These are phyloP conservation scores for Aulostomus chinensis DNA, from an alignment of 2,797 vertebrate genomes.

Conservation along the genomic window DNA sequence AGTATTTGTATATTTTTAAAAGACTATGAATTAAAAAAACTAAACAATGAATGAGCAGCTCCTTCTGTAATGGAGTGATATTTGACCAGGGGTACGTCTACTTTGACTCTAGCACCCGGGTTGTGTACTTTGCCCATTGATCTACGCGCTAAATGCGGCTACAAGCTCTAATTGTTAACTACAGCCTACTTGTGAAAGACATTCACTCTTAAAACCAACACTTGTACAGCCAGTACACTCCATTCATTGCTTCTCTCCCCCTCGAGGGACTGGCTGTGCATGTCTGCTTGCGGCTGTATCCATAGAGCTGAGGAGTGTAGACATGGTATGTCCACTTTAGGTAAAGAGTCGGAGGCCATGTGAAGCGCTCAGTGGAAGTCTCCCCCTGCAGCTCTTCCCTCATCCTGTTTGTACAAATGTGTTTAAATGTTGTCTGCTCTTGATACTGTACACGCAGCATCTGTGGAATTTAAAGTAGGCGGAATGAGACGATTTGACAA, in stretches of 20 bases:
- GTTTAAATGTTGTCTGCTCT: background rate
- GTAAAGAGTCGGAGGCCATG: constrained; percentile 25
- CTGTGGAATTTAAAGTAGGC: constrained; percentile 1
- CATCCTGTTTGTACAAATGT: constrained; percentile 11
- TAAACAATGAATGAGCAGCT: too few species aligned
- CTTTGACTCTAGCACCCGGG: too few species aligned
- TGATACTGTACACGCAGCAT: background rate
- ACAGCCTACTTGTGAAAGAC: background rate
- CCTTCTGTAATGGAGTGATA: too few species aligned
- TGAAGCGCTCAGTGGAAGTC: constrained; percentile 2
- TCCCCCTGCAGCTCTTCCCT: constrained; percentile 4
- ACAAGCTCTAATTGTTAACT: background rate
- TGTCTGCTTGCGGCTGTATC: constrained; percentile 49
- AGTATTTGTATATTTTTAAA: too few species aligned
- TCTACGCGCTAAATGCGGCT: background rate
- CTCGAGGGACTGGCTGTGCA: constrained; percentile 1
- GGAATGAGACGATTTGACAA: background rate
- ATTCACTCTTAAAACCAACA: background rate
- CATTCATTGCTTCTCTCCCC: constrained; percentile 6
- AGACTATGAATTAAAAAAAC: too few species aligned
- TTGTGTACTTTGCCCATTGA: too few species aligned
- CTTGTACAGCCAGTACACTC: background rate
- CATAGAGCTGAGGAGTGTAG: constrained; percentile 25
- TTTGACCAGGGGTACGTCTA: too few species aligned
- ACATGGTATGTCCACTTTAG: constrained; percentile 22